Conservation (phyloP, 2,797 vertebrate species). For the Pipistrellus pipistrellus region DNA sequence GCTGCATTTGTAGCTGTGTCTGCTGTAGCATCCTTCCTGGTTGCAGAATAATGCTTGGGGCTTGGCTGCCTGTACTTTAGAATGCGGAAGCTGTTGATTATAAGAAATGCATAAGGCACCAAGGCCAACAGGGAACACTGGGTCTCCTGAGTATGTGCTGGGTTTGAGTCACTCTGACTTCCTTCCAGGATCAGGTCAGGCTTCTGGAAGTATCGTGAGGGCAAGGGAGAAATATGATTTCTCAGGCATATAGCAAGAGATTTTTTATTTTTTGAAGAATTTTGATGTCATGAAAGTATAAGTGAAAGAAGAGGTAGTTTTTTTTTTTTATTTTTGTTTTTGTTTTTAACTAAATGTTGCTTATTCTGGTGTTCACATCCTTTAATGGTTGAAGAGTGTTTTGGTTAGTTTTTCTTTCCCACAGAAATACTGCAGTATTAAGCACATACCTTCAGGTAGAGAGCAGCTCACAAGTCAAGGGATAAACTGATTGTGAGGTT, state of each 20-base stretch:
- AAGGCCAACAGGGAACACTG: not conserved
- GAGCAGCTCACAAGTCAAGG: not conserved
- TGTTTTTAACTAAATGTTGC: not conserved
- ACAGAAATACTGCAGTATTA: not conserved
- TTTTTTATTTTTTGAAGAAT: slow-evolving; percentile 20
- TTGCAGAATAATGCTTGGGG: not conserved
- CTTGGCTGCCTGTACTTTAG: not conserved
- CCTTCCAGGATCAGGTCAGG: not conserved
- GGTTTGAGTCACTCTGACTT: not conserved
- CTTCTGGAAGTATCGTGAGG: slow-evolving; percentile 4
- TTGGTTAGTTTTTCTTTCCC: slow-evolving; percentile 4
- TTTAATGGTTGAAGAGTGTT: slow-evolving; percentile 7
- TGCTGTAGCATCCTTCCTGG: not conserved
- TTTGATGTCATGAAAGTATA: slow-evolving; percentile 14
- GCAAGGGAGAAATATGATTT: not conserved
- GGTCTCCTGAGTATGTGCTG: not conserved
- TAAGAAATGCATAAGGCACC: not conserved
- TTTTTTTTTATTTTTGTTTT: not conserved
- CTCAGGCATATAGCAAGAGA: not conserved
- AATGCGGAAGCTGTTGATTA: not conserved
- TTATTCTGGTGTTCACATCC: not conserved
- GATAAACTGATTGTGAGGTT: slow-evolving; percentile 1
- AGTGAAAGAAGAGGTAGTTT: not conserved
- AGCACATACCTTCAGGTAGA: not conserved
- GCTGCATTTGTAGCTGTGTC: not conserved